Base-by-base conservation (phyloP, 2,113 vertebrate genomes). In the Notechis scutatus region DNA sequence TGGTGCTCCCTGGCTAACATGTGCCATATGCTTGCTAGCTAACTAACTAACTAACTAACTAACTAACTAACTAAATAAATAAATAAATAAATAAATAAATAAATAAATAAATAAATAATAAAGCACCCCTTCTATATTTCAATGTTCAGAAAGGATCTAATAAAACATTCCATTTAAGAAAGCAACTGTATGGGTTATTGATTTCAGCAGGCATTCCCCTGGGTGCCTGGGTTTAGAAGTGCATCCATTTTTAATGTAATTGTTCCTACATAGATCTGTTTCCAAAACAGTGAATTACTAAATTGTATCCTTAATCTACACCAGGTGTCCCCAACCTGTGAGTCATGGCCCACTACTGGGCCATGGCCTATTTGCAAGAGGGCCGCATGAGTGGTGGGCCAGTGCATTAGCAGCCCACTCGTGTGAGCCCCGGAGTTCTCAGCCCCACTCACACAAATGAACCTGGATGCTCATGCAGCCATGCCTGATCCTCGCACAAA, bases 21-120 rank as follows among this genome's bases (percentile, higher is more conserved):
- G 8, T 1, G 8, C 47, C 47, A 50, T 50, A 50, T 9, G 47
- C 1, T 45, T 45, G 45, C 0, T 45, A 45, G 5, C 2, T 45
- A 45, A 0, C 0, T 5, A 45, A 0, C 2, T 5, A 45, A 0
- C 2, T 5, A 45, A 0, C 2, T 5, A 45, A 0, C 2, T 7
- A 47, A n/a, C n/a, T n/a, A n/a, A n/a, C n/a, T n/a, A n/a, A n/a
- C 2, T 3, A 42, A 3, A 42, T 5, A 45, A 5, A 45, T 45
- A 45, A 5, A 45, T 45, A 45, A 2, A 39, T 39, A 47, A 3
- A 42, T 42, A 42, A 3, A 42, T 3, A 42, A 3, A 42, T 3
- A 42, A 3, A 42, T 5, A 45, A 5, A 45, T 45, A 45, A 5
- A 45, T 45, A 45, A 2, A 39, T 39, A 47, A 50, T 9, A 50